Evolutionary conservation across 2,113 vertebrate genomes (phyloP).

Genomic region (Probosciger aterrimus): DNA sequence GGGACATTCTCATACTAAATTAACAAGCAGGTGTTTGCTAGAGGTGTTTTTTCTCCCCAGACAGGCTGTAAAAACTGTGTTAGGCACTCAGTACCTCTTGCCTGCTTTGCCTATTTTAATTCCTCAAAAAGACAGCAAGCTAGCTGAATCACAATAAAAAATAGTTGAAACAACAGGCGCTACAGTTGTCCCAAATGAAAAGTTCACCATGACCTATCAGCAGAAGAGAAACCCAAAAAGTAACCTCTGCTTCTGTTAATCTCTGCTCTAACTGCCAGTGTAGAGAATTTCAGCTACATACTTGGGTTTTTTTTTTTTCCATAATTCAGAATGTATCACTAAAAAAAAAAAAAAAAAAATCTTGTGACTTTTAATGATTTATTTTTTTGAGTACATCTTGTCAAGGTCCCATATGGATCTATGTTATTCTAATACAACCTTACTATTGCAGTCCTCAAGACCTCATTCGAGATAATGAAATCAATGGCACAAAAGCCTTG

Average conservation of each 20-base stretch:
- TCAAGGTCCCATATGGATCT: not conserved
- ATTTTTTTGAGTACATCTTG: not conserved
- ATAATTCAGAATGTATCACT: not conserved
- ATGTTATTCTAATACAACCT: not conserved
- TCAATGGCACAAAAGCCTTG: not conserved
- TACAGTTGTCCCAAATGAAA: not conserved
- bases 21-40: not conserved
- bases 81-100: not conserved
- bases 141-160: not conserved
- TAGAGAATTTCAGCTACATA: not conserved
- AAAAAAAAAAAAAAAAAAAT: not conserved
- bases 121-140: not conserved
- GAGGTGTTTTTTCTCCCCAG: not conserved
- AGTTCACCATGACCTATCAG: not conserved
- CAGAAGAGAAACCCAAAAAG: not conserved
- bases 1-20: not conserved
- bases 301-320: not conserved
- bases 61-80: not conserved
- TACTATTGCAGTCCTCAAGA: not conserved
- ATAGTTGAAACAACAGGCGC: not conserved
- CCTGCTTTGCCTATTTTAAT: not conserved
- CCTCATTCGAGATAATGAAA: not conserved
- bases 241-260: not conserved
- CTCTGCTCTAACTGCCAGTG: not conserved
- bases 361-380: not conserved